Conservation (phyloP, 2,888 invertebrate genomes). For the Callosobruchus maculatus region DNA sequence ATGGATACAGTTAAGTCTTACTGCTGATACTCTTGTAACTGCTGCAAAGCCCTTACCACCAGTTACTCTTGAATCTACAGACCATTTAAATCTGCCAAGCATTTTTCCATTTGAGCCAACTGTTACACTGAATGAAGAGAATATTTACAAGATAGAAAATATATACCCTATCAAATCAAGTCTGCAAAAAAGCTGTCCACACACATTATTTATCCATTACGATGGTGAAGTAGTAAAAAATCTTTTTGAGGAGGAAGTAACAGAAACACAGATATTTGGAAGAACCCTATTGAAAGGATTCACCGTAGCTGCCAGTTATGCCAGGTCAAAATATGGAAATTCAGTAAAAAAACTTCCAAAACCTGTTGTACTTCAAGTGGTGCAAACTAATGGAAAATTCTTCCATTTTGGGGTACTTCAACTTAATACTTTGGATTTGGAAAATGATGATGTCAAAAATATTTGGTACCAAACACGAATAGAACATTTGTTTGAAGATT, state of each 20-base stretch:
- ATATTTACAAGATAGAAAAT: slow-evolving; percentile 62
- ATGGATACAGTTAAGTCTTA: slow-evolving; percentile 61
- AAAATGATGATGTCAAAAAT: slow-evolving; percentile 63
- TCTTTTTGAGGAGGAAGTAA: slow-evolving; percentile 65
- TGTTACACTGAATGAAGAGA: slow-evolving; percentile 60
- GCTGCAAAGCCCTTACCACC: slow-evolving; percentile 60
- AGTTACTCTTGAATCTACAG: slow-evolving; percentile 49
- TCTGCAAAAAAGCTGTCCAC: slow-evolving; percentile 59
- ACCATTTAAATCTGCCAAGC: slow-evolving; percentile 61
- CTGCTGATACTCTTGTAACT: slow-evolving; percentile 64
- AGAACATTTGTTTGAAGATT: slow-evolving; percentile 62
- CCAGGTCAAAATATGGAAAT: slow-evolving; percentile 68
- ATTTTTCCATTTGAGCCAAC: slow-evolving; percentile 73
- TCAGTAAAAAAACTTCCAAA: slow-evolving; percentile 63
- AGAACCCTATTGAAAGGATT: slow-evolving; percentile 72
- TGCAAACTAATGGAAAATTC: slow-evolving; percentile 73
- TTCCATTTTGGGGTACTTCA: slow-evolving; percentile 83
- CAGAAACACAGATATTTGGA: slow-evolving; percentile 64
- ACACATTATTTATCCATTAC: slow-evolving; percentile 74
- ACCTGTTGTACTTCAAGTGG: slow-evolving; percentile 78
- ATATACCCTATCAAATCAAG: slow-evolving; percentile 57
- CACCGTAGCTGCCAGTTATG: slow-evolving; percentile 71
- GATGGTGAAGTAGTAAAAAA: slow-evolving; percentile 64
- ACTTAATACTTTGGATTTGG: slow-evolving; percentile 73
- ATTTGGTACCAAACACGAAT: slow-evolving; percentile 71